phyloP scores from a whole-genome alignment of 2,888 invertebrate genomes.

The Micoletzkya japonica region DNA sequence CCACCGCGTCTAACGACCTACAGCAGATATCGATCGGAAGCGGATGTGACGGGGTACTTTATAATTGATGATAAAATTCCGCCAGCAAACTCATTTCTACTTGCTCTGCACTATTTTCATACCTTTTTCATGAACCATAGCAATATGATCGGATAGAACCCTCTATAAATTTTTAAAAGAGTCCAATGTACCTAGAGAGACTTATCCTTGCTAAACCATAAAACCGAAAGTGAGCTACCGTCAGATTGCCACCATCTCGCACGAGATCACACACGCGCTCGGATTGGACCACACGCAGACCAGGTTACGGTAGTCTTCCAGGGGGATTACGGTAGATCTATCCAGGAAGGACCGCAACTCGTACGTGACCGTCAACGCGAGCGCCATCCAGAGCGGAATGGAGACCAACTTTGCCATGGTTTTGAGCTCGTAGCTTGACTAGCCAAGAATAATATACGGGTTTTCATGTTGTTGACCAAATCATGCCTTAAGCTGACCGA shows the following conservation, averaged over 20 bases:
- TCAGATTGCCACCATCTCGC: constrained; percentile 13
- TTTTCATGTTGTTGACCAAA: too few relatives aligned
- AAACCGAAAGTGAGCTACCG: too few relatives aligned
- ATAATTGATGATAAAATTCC: too few relatives aligned
- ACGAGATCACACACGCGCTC: constrained; percentile 6
- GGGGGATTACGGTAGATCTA: too few relatives aligned
- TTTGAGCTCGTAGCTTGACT: too few relatives aligned
- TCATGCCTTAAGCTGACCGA: background rate
- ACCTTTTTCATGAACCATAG: too few relatives aligned
- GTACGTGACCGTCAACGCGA: background rate
- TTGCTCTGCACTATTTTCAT: too few relatives aligned
- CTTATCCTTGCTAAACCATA: too few relatives aligned
- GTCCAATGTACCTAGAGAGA: too few relatives aligned
- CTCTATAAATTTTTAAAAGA: too few relatives aligned
- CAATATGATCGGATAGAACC: background rate
- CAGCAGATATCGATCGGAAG: constrained; percentile 7
- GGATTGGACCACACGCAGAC: constrained; percentile 10
- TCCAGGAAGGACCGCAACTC: constrained; percentile 21
- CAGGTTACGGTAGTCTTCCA: background rate
- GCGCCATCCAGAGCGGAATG: background rate
- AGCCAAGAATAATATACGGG: too few relatives aligned
- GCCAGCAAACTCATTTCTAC: too few relatives aligned
- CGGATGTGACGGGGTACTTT: constrained; percentile 7
- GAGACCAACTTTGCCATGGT: constrained; percentile 13
- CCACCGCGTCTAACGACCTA: background rate